These are phyloP conservation scores for Hyles euphorbiae DNA, from an alignment of 1,140 invertebrate genomes.

Conservation along the genomic window DNA sequence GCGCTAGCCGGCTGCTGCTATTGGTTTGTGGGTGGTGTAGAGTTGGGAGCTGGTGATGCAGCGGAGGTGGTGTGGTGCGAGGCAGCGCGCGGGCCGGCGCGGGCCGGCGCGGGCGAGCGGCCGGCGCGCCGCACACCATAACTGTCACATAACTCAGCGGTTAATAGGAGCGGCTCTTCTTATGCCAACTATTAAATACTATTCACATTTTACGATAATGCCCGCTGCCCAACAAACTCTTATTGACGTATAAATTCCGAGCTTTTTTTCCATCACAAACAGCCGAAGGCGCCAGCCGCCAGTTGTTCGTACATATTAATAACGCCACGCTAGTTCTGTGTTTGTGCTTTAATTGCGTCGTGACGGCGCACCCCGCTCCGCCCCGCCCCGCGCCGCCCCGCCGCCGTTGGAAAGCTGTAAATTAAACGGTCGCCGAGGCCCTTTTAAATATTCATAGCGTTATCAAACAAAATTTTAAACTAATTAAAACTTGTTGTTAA, in stretches of 20 bases:
- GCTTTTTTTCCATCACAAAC: constrained; percentile 50
- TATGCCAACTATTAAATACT: constrained; percentile 68
- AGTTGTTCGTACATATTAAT: constrained; percentile 64
- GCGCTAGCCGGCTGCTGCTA: too few relatives aligned
- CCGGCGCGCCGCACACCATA: constrained; percentile 27
- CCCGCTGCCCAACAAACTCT: constrained; percentile 61
- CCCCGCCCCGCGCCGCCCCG: too few relatives aligned
- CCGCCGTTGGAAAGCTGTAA: constrained; percentile 45
- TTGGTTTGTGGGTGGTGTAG: too few relatives aligned
- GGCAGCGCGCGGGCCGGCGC: neutral
- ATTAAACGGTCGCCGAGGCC: constrained; percentile 57
- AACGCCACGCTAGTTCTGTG: constrained; percentile 58
- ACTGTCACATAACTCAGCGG: constrained; percentile 63
- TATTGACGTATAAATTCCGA: constrained; percentile 69
- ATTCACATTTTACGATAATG: constrained; percentile 67
- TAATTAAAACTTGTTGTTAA: constrained; percentile 63
- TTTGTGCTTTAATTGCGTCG: constrained; percentile 61
- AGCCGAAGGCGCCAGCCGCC: constrained; percentile 68
- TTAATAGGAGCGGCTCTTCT: constrained; percentile 65
- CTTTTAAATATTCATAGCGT: constrained; percentile 67
- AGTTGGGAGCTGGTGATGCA: too few relatives aligned
- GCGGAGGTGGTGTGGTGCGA: too few relatives aligned
- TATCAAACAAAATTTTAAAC: constrained; percentile 67
- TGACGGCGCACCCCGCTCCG: constrained; percentile 23
- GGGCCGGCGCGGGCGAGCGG: constrained; percentile 12